A percentile compares a stretch with the other conserved stretches of the same genome.
Conservation (phyloP, 2,113 vertebrate genomes). For the Tragelaphus imberbis region DNA sequence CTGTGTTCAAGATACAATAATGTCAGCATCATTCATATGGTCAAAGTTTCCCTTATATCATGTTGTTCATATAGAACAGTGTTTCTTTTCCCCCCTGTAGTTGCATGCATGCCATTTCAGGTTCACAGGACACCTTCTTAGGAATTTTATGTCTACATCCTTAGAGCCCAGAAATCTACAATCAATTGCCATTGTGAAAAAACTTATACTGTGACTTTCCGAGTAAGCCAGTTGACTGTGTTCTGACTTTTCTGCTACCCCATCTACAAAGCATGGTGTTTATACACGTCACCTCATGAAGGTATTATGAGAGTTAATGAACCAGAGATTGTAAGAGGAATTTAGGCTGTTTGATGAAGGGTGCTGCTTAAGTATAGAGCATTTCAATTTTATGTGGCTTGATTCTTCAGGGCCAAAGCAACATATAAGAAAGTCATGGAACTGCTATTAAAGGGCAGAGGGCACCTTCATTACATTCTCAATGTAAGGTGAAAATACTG, state of each 20-base stretch:
- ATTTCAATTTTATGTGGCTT: conserved; percentile 9
- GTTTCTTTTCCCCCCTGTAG: neutral
- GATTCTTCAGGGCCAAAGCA: conserved; percentile 43
- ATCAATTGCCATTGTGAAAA: conserved; percentile 35
- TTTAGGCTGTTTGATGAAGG: conserved; percentile 27
- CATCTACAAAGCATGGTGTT: conserved; percentile 42
- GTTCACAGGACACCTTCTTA: neutral
- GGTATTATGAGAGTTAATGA: conserved; percentile 64
- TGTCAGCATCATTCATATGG: neutral
- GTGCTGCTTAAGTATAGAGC: conserved; percentile 43
- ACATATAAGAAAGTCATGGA: conserved; percentile 13
- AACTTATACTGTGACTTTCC: conserved; percentile 31
- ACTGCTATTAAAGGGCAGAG: conserved; percentile 35
- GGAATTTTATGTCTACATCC: conserved; percentile 11
- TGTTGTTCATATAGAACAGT: conserved; percentile 19
- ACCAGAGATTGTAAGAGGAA: conserved; percentile 31
- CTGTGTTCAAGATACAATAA: conserved; percentile 14
- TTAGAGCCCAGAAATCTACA: conserved; percentile 5
- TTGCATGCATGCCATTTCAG: conserved; percentile 61
- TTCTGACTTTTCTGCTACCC: conserved; percentile 45
- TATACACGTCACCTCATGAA: conserved; percentile 43
- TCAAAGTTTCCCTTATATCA: neutral
- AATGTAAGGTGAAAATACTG: conserved; percentile 2
- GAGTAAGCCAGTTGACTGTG: neutral
- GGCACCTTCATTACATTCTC: conserved; percentile 26